Evolutionary conservation across 2,797 vertebrate species (phyloP), one percentile per base, ranked within the genome.

Genomic region (Epinephelus malabaricus): DNA sequence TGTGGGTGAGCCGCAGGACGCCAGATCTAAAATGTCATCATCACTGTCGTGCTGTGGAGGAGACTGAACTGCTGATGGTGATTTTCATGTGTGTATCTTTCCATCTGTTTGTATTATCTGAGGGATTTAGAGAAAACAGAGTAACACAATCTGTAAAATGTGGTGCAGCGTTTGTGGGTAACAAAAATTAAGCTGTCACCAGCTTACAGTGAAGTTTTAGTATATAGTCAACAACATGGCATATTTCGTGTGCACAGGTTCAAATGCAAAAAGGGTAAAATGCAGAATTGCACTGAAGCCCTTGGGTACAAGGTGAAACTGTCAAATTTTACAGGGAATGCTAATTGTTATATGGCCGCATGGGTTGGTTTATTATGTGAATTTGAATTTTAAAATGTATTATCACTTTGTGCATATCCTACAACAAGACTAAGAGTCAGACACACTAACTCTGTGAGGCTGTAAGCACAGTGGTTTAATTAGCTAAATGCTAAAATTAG

Each of bases 1-100:
- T 51, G 13, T 70, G 47, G 0, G 19, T 21, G 49, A 40, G 14
- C 50, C 65, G 69, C 47, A 34, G 80, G 59, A 60, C 13, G 59
- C 4, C 61, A 8, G 25, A 68, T 68, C 63, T 64, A 25, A 79
- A 69, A 73, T 73, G 54, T 65, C 40, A 45, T 73, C 17, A 60
- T 68, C 43, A 56, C 18, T 34, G 34, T 34, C 2, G 0, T 18
- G 1, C 27, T 34, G 18, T 11, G 19, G 38, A 63, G 50, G 43
- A 65, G 19, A n/a, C 49, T 54, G 38, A 46, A 45, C 59, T 12
- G 19, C 50, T 63, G 50, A 49, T 19, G n/a, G 19, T 19, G 27
- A 50, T 5, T 13, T 13, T 12, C n/a, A 4, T 43, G 68, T 13
- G 55, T n/a, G 54, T 12, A n/a, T 12, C 23, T 60, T 49, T 70